Evolutionary conservation across 1,140 invertebrate species (phyloP).

Genomic region (Heliothis subflexa): DNA sequence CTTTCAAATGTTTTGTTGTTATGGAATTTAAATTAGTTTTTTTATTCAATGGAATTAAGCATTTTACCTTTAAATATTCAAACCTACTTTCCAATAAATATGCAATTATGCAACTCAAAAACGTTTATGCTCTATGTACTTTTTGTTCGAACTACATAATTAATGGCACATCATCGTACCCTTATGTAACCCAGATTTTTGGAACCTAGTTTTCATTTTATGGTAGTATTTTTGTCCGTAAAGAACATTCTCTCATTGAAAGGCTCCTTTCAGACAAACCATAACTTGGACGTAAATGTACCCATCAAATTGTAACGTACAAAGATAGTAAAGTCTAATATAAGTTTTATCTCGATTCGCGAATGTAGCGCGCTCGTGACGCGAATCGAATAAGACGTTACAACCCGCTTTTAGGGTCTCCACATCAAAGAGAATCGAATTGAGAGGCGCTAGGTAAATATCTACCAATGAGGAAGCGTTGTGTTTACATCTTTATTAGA

Average conservation of each 20-base stretch:
- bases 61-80: not conserved
- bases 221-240: not conserved
- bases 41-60: not conserved
- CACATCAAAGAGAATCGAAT: slow-evolving; percentile 36
- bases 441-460: slow-evolving; percentile 41
- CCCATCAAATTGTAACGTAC: slow-evolving; percentile 42
- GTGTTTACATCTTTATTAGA: slow-evolving; percentile 37
- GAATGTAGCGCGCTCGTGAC: slow-evolving; percentile 45
- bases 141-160: not conserved
- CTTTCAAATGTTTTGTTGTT: slow-evolving; percentile 16
- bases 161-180: no score
- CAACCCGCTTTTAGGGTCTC: slow-evolving; percentile 35
- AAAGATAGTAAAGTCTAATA: slow-evolving; percentile 44
- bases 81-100: not conserved
- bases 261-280: slow-evolving; percentile 31
- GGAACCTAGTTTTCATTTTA: slow-evolving; percentile 22
- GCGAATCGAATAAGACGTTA: slow-evolving; percentile 37
- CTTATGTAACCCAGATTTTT: no score
- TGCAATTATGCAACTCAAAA: not conserved
- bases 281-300: slow-evolving; percentile 47
- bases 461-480: not conserved
- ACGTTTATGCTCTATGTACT: not conserved
- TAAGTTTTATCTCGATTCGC: slow-evolving; percentile 52
- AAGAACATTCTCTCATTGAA: slow-evolving; percentile 27
- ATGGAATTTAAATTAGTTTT: not conserved